A percentile compares a stretch with the other conserved stretches of the same genome.
Evolutionary conservation across 2,797 vertebrate genomes (phyloP).

Genomic region (Hafferia zeledoni): DNA sequence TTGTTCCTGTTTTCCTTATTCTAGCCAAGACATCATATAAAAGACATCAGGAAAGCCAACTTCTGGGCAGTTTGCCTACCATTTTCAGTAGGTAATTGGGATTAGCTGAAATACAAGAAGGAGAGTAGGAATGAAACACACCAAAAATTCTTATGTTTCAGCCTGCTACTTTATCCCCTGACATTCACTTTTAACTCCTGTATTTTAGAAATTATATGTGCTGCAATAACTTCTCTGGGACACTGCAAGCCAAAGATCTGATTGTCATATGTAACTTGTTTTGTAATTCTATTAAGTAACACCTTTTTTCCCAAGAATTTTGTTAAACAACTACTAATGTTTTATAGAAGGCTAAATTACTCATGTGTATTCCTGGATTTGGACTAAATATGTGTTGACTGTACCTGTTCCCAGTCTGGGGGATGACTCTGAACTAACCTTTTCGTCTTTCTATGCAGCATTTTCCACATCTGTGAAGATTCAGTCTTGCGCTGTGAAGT

Average conservation of each 20-base stretch:
- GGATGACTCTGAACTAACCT: background rate
- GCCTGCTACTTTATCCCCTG: background rate
- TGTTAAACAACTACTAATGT: background rate
- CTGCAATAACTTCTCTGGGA: background rate
- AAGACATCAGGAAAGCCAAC: background rate
- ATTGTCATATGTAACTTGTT: background rate
- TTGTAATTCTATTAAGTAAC: background rate
- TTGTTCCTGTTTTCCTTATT: background rate
- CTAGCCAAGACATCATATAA: background rate
- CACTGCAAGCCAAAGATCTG: background rate
- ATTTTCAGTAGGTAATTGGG: background rate
- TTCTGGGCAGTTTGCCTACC: background rate
- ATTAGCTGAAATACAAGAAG: background rate
- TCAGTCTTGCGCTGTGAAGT: background rate
- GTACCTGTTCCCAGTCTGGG: background rate
- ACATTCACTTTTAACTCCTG: background rate
- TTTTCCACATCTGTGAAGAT: background rate
- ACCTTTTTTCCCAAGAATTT: background rate
- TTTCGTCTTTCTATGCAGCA: background rate
- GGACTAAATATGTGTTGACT: background rate
- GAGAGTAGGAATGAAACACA: background rate
- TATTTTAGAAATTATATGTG: background rate
- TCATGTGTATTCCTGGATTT: background rate
- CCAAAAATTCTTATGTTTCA: background rate
- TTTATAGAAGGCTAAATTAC: background rate